Base-by-base conservation (phyloP, 2,113 vertebrate species). In the Cryptomyrus ogoouensis region DNA sequence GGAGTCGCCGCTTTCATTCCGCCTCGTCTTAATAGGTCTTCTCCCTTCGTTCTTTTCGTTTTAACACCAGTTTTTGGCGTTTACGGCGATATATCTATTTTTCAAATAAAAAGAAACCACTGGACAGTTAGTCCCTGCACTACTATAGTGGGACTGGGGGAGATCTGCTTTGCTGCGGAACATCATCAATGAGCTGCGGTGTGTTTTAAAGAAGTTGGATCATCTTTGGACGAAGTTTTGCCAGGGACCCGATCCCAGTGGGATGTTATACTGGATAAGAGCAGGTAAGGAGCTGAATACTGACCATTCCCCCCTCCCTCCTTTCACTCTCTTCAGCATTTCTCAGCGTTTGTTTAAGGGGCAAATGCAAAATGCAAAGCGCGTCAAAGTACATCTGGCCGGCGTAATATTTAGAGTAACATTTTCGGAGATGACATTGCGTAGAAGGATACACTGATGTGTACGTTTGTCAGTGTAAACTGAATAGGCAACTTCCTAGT, bases 141-240 rank as follows among this genome's bases (percentile, higher is more conserved):
- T 21, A 35, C 12, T 89, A 19, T 53, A 80, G 88, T 15, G 89
- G 62, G 80, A 58, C 62, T 35, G 88, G 85, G 84, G 88, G 83
- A 85, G 42, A 80, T 88, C 89, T 87, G 53, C 17, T 91, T 91
- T 70, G 53, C 87, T 70, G 80, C 66, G 62, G 49, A 66, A 53
- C 77, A 83, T 83, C 83, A 35, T 83, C 53, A 66, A n/a, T 8
- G 88, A 87, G 74, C 56, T 77, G 77, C 90, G 49, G 46, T 52
- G 88, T 80, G 42, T 74, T 89, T 62, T 24, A 46, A n/a, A 50
- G 89, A 89, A 92, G 92, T 91, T 92, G 88, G 86, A 50, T 44
- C 89, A 66, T 90, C 90, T 89, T 77, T 90, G 50, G 44, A 89
- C 84, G 89, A 92, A 92, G 91, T 92, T 92, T 90, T 89, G 35